Base-by-base conservation (phyloP, 2,797 vertebrate species). In the Eulemur coronatus region DNA sequence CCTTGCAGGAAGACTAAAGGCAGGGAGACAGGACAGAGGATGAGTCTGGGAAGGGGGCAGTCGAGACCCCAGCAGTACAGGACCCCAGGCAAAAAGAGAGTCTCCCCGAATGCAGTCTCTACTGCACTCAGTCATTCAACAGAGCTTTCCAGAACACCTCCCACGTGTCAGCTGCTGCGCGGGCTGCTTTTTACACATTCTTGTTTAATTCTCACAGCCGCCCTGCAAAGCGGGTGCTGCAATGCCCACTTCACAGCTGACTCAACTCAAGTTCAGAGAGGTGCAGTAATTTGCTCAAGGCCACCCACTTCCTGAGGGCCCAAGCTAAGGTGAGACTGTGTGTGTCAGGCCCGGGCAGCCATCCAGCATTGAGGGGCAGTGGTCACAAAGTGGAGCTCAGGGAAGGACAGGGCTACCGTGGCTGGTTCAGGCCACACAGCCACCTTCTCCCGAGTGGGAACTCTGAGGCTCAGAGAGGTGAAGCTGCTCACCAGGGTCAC, bases 1-100 rank as follows among this genome's bases (percentile, higher is more conserved):
- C 99, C 98, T 99, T 99, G 97, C 99, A 99, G 92, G 98, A 98
- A 87, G 98, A 98, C 99, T 99, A 78, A 24, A 93, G 46, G 72
- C 3, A 61, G n/a, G 0, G 14, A 41, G 86, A 94, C 46, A 59
- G 0, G 52, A 78, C 38, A 35, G 26, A 93, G 48, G 72, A 0
- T 72, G 8, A 94, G 92, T 17, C 38, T 28, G 50, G 63, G 80
- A 73, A 65, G 50, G 5, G 20, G 8, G 33, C 61, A 14, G 13
- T 8, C 20, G 13, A 30, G 61, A 50, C 30, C 41, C 7, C 24
- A 0, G 12, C 33, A 30, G 41, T 28, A 63, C n/a, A 38, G 78
- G 84, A 46, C 26, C 41, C 18, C 15, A 43, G 67, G 35, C 73
- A 50, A 35, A 50, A 50, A 17, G 67, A 57, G 30, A 41, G 15